Base-by-base conservation (phyloP, 2,888 invertebrate genomes). In the Therioaphis trifolii region DNA sequence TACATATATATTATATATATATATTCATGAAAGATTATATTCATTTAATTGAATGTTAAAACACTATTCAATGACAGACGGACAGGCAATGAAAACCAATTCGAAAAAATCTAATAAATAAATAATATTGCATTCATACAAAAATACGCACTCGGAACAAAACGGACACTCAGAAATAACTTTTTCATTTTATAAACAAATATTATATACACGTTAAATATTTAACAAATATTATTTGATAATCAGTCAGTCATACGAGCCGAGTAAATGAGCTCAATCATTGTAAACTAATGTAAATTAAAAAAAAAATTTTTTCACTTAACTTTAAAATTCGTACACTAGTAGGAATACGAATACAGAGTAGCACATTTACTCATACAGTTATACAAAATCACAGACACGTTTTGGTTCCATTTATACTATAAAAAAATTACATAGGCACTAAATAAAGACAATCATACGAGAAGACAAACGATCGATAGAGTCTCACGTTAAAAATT, bases 241-340 rank as follows among this genome's bases (percentile, higher is more conserved):
- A 82, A 82, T 82, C 82, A 82, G 82, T 82, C 82, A 82, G 82
- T 52, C 82, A 82, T 74, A 82, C 82, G 82, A 82, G 82, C 82
- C 82, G 82, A 82, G 82, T 82, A 82, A 82, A 82, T 82, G 82
- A 82, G 82, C 82, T 82, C 82, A 82, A 74, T 66, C 63, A 27
- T 66, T 82, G 72, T 74, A 82, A 72, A 74, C 82, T 82, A 82
- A 82, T 63, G 52, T 82, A 74, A 82, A 79, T 79, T 49, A 35
- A 82, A 82, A 80, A 79, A 80, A 72, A 72, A 82, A 79, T 35
- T 24, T 63, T 82, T 52, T 82, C 72, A 82, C 82, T 82, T 82
- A 82, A 82, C 72, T 74, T 82, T 74, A 82, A 82, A 74, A 82
- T 82, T 63, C 82, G 63, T 82, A 82, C 82, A 82, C 82, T 82